Evolutionary conservation across 1,140 invertebrate species (phyloP).

Genomic region (Zeugodacus cucurbitae): DNA sequence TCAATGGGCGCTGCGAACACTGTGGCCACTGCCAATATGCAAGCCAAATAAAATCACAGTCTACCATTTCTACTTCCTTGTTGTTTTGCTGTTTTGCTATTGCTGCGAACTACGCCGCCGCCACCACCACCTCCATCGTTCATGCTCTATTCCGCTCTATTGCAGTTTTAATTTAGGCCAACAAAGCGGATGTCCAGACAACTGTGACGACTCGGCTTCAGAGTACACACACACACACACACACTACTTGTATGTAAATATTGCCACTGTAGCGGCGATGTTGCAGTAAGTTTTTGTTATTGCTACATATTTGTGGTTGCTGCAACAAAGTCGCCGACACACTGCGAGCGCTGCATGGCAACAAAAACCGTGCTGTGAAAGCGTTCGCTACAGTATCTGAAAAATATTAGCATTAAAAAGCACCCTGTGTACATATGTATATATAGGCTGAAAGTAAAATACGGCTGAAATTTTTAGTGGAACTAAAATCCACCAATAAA

Average conservation of each 20-base stretch:
- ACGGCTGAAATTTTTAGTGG: not conserved
- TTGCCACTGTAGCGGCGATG: not conserved
- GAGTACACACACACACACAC: not conserved
- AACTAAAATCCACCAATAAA: not conserved
- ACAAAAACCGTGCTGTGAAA: not conserved
- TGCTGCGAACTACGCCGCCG: not conserved
- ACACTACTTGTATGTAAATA: not conserved
- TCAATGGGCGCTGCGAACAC: not conserved
- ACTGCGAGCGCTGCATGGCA: not conserved
- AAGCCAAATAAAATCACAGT: conserved; percentile 28
- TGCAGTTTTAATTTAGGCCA: conserved; percentile 43
- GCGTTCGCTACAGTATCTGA: not conserved
- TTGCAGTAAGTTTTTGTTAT: not conserved
- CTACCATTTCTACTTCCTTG: conserved; percentile 21
- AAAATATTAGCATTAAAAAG: not conserved
- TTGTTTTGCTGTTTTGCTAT: conserved; percentile 16
- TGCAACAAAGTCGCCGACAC: not conserved
- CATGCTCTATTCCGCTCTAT: not conserved
- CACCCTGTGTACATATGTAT: not conserved
- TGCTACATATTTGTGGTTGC: not conserved
- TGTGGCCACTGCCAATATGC: not conserved
- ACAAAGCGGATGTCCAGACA: conserved; percentile 41
- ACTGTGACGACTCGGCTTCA: not conserved
- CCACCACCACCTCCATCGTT: not conserved
- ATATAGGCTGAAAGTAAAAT: not conserved